Evolutionary conservation across 2,888 invertebrate species (phyloP), one percentile per base, ranked within the genome.

Genomic region (Apodemia mormo): DNA sequence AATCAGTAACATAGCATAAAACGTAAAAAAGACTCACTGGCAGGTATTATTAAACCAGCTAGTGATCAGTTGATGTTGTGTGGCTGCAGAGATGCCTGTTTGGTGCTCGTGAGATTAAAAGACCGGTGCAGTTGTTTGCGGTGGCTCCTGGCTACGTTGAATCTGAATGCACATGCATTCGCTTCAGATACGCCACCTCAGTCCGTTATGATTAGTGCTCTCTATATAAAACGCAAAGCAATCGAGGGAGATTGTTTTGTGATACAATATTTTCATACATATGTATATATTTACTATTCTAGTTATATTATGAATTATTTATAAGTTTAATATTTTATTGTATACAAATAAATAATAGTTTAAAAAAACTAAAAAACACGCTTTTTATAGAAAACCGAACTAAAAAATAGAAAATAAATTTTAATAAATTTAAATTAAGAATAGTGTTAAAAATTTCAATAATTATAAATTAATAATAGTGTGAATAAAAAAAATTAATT

Each of bases 81-180:
- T 67, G 71, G 71, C 65, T 68, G 71, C 68, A 45, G 45, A 45
- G 45, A 45, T 52, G 71, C 67, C 70, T 70, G 72, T 75, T 73
- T 70, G 73, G 72, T 68, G 81, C 85, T 85, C 85, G 87, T 86
- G 81, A 87, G 86, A 90, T 90, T 90, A 91, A 91, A 91, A 91
- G 85, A 86, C 87, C 84, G 79, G 80, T 78, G 82, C 88, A 88
- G 85, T 88, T 86, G 88, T 89, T 88, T 85, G 87, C 84, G 85
- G 88, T 78, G 74, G 76, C 73, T 77, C 78, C 67, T 75, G 75
- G 74, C 77, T 76, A 80, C 79, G 61, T 67, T 72, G 72, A 67
- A 80, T 79, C 81, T 83, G 83, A 82, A 85, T 85, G 83, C 86
- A 85, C 83, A 84, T 85, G 81, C 85, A 82, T 82, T 81, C 82